phyloP scores from a whole-genome alignment of 2,888 invertebrate genomes.

The Ernsta delagoae region DNA sequence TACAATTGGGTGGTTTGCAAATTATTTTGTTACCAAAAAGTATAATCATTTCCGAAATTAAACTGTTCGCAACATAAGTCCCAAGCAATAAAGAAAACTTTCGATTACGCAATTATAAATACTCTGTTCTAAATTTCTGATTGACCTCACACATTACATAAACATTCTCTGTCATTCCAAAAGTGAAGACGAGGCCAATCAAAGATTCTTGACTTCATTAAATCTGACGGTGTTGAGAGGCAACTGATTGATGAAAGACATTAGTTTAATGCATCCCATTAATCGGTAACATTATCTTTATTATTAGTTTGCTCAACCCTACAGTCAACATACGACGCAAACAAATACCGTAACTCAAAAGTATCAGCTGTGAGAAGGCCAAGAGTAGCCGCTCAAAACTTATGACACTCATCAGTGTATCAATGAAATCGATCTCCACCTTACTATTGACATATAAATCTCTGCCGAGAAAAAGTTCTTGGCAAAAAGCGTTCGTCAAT shows the following conservation, averaged over 20 bases:
- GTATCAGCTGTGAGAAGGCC: conserved; percentile 19
- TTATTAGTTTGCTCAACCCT: conserved; percentile 4
- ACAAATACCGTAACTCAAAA: conserved; percentile 20
- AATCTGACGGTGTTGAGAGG: conserved; percentile 4
- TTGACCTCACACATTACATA: conserved; percentile 5
- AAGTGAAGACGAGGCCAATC: neutral
- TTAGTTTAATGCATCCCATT: conserved; percentile 1
- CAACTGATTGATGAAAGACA: conserved; percentile 1
- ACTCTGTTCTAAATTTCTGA: neutral
- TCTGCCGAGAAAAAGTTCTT: conserved; percentile 36
- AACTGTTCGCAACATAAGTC: neutral
- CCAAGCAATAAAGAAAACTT: neutral
- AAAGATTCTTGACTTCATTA: conserved; percentile 1
- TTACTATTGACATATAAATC: conserved; percentile 49
- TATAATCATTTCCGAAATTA: neutral
- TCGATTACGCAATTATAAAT: too few relatives aligned
- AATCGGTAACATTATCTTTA: conserved; percentile 4
- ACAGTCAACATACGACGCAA: neutral
- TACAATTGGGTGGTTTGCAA: neutral
- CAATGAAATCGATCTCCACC: conserved; percentile 40
- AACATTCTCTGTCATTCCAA: conserved; percentile 1
- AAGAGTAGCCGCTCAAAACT: conserved; percentile 37
- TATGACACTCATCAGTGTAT: conserved; percentile 38
- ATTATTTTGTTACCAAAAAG: neutral
- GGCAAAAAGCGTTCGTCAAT: conserved; percentile 64